Base-by-base conservation (phyloP, 1,140 invertebrate species). In the Holotrichia oblita region DNA sequence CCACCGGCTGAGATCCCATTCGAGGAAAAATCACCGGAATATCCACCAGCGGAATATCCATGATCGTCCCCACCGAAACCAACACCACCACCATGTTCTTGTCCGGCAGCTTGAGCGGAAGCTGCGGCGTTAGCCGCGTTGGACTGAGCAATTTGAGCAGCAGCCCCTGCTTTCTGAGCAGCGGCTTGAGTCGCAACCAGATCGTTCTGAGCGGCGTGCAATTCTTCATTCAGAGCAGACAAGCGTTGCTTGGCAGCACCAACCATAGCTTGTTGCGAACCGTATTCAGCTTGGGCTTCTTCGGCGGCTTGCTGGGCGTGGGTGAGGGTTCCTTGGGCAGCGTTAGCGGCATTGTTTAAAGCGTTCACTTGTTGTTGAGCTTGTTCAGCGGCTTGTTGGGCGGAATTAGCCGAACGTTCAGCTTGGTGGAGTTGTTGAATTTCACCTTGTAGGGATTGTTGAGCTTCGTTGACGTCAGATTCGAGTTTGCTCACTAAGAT, bases 231-330 rank as follows among this genome's bases (percentile, higher is more conserved):
- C 2, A 93, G 87, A 0, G 89, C 85, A 42, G 90, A 87, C 2
- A 91, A 86, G 40, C 91, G 83, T 55, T 92, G 91, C 48, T 92
- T 89, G 0, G 92, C 91, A 6, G 91, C 88, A 3, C 92, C 92
- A 0, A 93, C 90, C 92, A 93, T 93, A 3, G 90, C 90, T 17
- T 91, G 92, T 82, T 93, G 92, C 0, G 92, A 91, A 0, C 91
- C 92, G 2, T 92, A 84, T 85, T 93, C 91, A 8, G 91, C 91
- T 0, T 91, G 91, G 0, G 92, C 90, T 82, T 92, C 91, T 0
- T 90, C n/a, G n/a, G n/a, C n/a, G n/a, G n/a, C n/a, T n/a, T n/a
- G n/a, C n/a, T n/a, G n/a, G n/a, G n/a, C n/a, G 0, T n/a, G n/a
- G n/a, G n/a, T n/a, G n/a, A n/a, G n/a, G n/a, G n/a, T n/a, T n/a